A percentile compares a stretch with the other conserved stretches of the same genome.
phyloP scores from a whole-genome alignment of 2,888 invertebrate species.

The Dolichopus griseipennis region DNA sequence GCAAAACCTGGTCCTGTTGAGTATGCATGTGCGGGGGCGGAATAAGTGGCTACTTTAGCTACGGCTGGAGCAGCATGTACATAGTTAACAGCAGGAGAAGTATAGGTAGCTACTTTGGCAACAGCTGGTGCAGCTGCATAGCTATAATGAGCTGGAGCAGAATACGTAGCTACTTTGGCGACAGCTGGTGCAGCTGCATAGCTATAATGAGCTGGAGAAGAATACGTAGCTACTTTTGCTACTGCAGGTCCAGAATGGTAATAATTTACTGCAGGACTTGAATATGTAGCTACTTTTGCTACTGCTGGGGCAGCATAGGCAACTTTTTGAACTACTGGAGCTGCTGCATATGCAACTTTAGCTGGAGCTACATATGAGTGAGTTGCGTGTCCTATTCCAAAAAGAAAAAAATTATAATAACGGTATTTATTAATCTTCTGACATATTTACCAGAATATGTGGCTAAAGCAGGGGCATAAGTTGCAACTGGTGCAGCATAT shows the following conservation, averaged over 20 bases:
- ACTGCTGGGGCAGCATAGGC: conserved; percentile 24
- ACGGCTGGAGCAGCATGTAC: conserved; percentile 12
- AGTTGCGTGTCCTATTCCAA: conserved; percentile 4
- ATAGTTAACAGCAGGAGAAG: conserved; percentile 29
- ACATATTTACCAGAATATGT: conserved; percentile 19
- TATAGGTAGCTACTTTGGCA: conserved; percentile 20
- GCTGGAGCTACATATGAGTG: conserved; percentile 32
- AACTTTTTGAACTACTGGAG: conserved; percentile 25
- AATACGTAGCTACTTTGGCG: conserved; percentile 25
- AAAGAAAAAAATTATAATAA: conserved; percentile 19
- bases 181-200: conserved; percentile 38
- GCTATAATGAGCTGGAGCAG: conserved; percentile 26
- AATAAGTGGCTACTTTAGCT: conserved; percentile 39
- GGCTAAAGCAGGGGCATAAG: conserved; percentile 33
- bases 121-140: conserved; percentile 38
- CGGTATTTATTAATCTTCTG: conserved; percentile 15
- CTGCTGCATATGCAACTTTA: conserved; percentile 19
- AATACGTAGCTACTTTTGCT: conserved; percentile 27
- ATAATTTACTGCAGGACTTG: conserved; percentile 28
- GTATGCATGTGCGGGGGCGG: conserved; percentile 17
- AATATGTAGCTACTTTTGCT: conserved; percentile 22
- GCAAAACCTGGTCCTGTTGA: conserved; percentile 26
- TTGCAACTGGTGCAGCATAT: conserved; percentile 22
- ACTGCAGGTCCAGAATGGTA: conserved; percentile 24
- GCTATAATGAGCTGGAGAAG: conserved; percentile 26